Percentiles rank a stretch among this genome's conserved stretches.
Conservation (phyloP, 2,888 invertebrate genomes). For the Troides oblongomaculatus region DNA sequence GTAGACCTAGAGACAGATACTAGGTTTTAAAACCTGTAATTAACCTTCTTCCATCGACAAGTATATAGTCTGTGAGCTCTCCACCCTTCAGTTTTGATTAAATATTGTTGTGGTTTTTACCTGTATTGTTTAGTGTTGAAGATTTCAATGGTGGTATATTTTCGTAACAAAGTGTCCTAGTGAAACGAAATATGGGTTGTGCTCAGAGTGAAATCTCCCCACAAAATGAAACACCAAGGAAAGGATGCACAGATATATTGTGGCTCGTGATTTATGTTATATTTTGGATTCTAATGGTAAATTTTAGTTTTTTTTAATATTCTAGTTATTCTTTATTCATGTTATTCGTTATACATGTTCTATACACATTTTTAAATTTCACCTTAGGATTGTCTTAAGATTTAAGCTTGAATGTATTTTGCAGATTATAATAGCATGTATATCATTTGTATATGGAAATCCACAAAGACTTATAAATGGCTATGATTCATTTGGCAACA, state of each 20-base stretch:
- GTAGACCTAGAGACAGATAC: no score
- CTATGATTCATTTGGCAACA: constrained; percentile 96
- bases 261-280: constrained; percentile 89
- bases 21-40: no score
- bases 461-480: constrained; percentile 92
- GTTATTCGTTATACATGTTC: no score
- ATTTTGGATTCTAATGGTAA: constrained; percentile 93
- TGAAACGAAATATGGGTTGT: constrained; percentile 79
- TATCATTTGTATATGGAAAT: constrained; percentile 93
- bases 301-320: constrained; percentile 32
- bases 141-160: neutral
- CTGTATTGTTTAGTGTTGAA: neutral
- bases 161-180: neutral
- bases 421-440: constrained; percentile 90
- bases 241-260: constrained; percentile 90
- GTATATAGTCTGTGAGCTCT: neutral
- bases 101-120: neutral
- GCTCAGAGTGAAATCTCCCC: constrained; percentile 82
- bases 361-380: no score
- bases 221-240: constrained; percentile 80
- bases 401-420: constrained; percentile 4
- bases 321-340: no score
- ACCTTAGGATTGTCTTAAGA: neutral
- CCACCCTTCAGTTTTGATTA: neutral
- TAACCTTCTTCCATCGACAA: no score